Evolutionary conservation across 2,113 vertebrate species (phyloP).

Genomic region (Oreocharis arfaki): DNA sequence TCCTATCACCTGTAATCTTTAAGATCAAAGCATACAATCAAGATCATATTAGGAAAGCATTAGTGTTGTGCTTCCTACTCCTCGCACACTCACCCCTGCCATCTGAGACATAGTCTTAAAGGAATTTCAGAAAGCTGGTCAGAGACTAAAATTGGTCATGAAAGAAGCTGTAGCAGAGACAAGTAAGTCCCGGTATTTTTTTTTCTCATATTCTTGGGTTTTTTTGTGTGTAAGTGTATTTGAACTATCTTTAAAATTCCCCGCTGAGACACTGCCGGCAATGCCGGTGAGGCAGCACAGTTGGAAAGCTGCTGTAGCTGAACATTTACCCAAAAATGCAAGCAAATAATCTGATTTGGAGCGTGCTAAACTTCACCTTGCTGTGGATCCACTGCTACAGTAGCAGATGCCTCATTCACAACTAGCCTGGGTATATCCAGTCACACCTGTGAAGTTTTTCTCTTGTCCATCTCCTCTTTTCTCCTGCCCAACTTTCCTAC

Average conservation of each 20-base stretch:
- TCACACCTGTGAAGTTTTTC: neutral
- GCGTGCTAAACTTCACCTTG: neutral
- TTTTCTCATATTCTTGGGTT: neutral
- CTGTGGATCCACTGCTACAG: neutral
- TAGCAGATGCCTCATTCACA: neutral
- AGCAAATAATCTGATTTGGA: neutral
- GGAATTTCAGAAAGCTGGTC: neutral
- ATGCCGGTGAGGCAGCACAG: neutral
- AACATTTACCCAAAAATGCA: neutral
- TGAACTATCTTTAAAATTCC: neutral
- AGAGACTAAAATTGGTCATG: neutral
- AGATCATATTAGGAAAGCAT: neutral
- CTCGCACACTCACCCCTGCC: neutral
- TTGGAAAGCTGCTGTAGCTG: neutral
- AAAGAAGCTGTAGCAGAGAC: neutral
- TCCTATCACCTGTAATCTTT: neutral
- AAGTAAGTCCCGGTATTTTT: neutral
- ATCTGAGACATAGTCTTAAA: neutral
- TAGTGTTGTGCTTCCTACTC: neutral
- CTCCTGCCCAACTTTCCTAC: neutral
- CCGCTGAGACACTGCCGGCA: neutral
- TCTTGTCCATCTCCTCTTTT: neutral
- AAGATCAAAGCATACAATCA: neutral
- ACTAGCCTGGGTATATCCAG: neutral
- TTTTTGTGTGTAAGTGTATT: neutral